These are phyloP conservation scores for Mesoclemmys tuberculata DNA, from an alignment of 2,113 vertebrate species.

Conservation along the genomic window DNA sequence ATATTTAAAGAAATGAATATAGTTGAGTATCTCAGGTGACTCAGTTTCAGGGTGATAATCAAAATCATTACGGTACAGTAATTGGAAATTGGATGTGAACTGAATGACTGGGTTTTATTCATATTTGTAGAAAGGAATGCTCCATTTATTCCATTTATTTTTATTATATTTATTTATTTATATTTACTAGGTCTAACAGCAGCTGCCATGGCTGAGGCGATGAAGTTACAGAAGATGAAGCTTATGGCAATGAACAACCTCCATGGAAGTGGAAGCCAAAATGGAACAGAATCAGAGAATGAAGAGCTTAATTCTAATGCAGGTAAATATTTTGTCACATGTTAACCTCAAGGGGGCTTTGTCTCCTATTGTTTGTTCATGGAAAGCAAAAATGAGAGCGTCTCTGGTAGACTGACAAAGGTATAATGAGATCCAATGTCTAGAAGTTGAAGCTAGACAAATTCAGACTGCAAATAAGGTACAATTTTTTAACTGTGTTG, in stretches of 20 bases:
- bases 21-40: background rate
- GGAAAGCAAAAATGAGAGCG: background rate
- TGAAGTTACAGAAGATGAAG: conserved; percentile 94
- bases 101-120: background rate
- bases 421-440: background rate
- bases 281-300: conserved; percentile 86
- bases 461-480: background rate
- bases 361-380: fast-evolving
- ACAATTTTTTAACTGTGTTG: background rate
- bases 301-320: conserved; percentile 88
- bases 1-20: background rate
- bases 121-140: background rate
- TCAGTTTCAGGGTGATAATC: background rate
- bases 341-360: background rate
- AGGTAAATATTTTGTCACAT: conserved; percentile 65
- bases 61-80: background rate
- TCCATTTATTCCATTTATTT: background rate
- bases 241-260: conserved; percentile 90
- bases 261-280: conserved; percentile 86
- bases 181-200: conserved; percentile 86
- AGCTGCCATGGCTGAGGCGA: conserved; percentile 90
- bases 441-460: background rate
- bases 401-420: background rate
- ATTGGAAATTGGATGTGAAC: background rate
- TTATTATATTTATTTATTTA: background rate